Evolutionary conservation across 1,140 invertebrate genomes (phyloP).

Genomic region (Drosophila rhopaloa): DNA sequence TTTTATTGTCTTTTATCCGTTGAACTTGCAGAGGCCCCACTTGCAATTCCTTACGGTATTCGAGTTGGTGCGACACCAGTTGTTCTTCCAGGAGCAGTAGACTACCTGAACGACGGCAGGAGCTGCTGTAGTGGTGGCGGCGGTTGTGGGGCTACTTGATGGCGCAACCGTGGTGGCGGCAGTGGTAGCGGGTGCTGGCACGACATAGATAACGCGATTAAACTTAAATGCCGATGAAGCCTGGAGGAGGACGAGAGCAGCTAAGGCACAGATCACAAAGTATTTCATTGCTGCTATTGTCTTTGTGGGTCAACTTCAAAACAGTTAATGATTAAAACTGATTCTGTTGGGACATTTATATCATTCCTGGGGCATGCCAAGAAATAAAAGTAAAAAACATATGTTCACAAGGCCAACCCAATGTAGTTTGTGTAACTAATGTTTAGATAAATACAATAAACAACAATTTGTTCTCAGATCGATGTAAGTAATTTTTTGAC

Average conservation of each 20-base stretch:
- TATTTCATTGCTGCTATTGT: conserved; percentile 14
- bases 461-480: background rate
- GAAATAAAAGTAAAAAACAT: conserved; percentile 4
- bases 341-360: conserved; percentile 12
- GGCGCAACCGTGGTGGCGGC: background rate
- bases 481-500: background rate
- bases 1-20: conserved; percentile 21
- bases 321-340: conserved; percentile 1
- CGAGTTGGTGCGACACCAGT: conserved; percentile 28
- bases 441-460: too few species aligned
- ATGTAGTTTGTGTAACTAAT: background rate
- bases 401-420: conserved; percentile 2
- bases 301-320: background rate
- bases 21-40: conserved; percentile 31
- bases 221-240: conserved; percentile 16
- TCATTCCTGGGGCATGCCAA: background rate
- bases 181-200: background rate
- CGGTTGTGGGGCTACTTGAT: background rate
- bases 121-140: background rate
- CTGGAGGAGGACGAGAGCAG: conserved; percentile 26
- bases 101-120: conserved; percentile 2
- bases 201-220: conserved; percentile 19
- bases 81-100: conserved; percentile 41
- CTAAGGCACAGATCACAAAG: conserved; percentile 25
- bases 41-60: conserved; percentile 19